Evolutionary conservation across 2,888 invertebrate genomes (phyloP).

Genomic region (Eupithecia inturbata): DNA sequence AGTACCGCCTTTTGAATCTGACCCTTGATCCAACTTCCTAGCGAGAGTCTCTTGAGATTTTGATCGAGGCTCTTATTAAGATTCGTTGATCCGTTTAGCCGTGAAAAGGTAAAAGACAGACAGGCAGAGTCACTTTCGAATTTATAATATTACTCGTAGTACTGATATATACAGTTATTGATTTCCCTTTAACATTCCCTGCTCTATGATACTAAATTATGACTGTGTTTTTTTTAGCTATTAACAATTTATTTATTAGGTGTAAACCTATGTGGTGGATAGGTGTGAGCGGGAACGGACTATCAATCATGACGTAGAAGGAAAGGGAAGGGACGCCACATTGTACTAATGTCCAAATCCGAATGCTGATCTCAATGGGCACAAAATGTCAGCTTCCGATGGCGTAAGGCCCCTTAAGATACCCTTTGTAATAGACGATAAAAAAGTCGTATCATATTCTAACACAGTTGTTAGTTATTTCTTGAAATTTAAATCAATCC

Average conservation of each 20-base stretch:
- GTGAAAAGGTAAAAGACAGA: no score
- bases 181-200: not conserved
- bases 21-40: no score
- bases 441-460: not conserved
- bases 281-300: not conserved
- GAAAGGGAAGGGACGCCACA: slow-evolving; percentile 29
- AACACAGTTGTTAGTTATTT: not conserved
- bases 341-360: slow-evolving; percentile 34
- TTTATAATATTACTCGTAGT: no score
- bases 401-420: slow-evolving; percentile 31
- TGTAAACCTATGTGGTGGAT: not conserved
- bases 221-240: no score
- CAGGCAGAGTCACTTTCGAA: no score
- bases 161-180: no score
- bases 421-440: slow-evolving; percentile 21
- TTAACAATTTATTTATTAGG: not conserved
- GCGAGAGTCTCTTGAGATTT: no score
- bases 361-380: slow-evolving; percentile 36
- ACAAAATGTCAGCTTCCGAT: slow-evolving; percentile 35
- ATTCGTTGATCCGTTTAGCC: no score
- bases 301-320: slow-evolving; percentile 19
- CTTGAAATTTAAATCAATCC: not conserved
- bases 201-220: no score
- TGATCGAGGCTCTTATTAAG: no score
- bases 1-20: no score